A percentile compares a stretch with the other conserved stretches of the same genome.
Conservation (phyloP, 2,888 invertebrate species). For the Nyleta sp. region DNA sequence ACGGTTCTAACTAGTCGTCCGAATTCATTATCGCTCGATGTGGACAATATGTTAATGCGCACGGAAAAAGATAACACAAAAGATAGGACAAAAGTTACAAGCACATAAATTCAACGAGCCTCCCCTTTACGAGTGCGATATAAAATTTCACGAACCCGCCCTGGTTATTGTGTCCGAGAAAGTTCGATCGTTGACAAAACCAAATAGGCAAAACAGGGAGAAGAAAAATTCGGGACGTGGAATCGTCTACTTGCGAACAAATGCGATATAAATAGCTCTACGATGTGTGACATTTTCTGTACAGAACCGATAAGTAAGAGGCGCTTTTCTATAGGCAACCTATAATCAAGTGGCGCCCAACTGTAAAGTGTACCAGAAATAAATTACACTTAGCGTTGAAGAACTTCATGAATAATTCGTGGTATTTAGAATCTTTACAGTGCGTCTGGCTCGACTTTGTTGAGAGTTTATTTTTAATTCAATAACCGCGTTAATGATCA, state of each 20-base stretch:
- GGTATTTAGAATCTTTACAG: background rate
- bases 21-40: too few species aligned
- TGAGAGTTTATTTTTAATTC: background rate
- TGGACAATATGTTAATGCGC: too few species aligned
- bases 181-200: too few species aligned
- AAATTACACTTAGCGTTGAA: constrained; percentile 8
- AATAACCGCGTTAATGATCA: background rate
- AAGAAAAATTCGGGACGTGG: too few species aligned
- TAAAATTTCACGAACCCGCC: too few species aligned
- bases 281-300: background rate
- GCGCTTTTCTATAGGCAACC: constrained; percentile 1
- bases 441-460: background rate
- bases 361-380: constrained; percentile 9
- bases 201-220: too few species aligned
- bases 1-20: too few species aligned
- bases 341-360: constrained; percentile 18
- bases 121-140: too few species aligned
- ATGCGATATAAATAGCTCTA: constrained; percentile 18
- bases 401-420: constrained; percentile 20
- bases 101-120: too few species aligned
- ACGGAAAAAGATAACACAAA: too few species aligned
- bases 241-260: background rate
- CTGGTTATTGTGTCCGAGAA: too few species aligned
- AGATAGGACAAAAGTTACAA: too few species aligned
- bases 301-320: constrained; percentile 11